Conservation (phyloP, 1,140 invertebrate genomes). For the Drosophila littoralis region DNA sequence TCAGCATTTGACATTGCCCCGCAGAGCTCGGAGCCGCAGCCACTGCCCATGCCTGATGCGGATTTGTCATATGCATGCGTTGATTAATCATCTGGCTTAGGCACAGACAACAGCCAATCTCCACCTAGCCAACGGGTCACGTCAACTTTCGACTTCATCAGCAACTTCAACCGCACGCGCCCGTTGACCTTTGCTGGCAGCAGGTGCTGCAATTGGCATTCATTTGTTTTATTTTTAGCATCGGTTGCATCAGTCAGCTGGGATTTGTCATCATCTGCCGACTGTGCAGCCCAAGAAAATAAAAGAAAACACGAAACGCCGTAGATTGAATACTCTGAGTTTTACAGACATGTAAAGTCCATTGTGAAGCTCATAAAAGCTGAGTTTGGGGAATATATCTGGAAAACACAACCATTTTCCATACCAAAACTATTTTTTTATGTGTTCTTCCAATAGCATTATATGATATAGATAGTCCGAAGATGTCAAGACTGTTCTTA, state of each 20-base stretch:
- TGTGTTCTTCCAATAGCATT: too few relatives aligned
- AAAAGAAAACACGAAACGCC: background rate
- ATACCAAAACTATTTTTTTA: too few relatives aligned
- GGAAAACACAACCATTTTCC: background rate
- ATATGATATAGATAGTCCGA: too few relatives aligned
- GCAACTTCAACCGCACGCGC: constrained; percentile 52
- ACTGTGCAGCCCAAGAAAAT: constrained; percentile 1
- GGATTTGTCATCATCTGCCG: constrained; percentile 41
- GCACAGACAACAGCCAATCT: constrained; percentile 12
- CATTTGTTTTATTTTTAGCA: constrained; percentile 71
- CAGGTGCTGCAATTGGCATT: constrained; percentile 55
- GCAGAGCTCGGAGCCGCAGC: constrained; percentile 22
- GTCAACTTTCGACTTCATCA: constrained; percentile 48
- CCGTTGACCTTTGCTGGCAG: constrained; percentile 54
- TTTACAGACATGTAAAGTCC: too few relatives aligned
- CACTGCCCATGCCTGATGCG: constrained; percentile 52
- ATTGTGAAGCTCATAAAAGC: too few relatives aligned
- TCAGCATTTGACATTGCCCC: constrained; percentile 55
- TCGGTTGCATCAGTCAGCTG: constrained; percentile 58
- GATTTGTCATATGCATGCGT: constrained; percentile 60
- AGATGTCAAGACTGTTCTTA: too few relatives aligned
- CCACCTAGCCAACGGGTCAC: constrained; percentile 43
- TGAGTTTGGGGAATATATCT: too few relatives aligned
- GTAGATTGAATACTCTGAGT: too few relatives aligned
- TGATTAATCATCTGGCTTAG: constrained; percentile 61